These are phyloP conservation scores for Eurystomus gularis DNA, from an alignment of 2,113 vertebrate species.

Conservation along the genomic window DNA sequence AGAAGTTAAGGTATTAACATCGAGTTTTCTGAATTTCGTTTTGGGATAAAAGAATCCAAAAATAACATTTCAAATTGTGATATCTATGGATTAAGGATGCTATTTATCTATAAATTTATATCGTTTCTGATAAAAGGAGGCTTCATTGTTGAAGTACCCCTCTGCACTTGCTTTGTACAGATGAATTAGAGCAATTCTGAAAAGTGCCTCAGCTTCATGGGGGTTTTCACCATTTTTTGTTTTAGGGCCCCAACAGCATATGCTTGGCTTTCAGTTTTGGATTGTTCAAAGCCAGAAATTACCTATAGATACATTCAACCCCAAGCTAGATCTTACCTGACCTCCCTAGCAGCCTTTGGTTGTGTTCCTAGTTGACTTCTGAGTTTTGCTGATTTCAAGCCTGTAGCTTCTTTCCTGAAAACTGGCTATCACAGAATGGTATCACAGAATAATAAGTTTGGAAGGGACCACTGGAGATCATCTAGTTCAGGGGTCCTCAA, in stretches of 20 bases:
- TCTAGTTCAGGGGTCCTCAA: no score
- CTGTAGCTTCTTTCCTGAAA: background rate
- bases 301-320: background rate
- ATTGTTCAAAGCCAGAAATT: background rate
- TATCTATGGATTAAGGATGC: background rate
- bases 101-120: background rate
- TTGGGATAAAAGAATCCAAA: background rate
- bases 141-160: background rate
- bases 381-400: background rate
- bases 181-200: background rate
- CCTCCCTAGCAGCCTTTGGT: background rate
- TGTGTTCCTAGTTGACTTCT: background rate
- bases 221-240: background rate
- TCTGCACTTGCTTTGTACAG: background rate
- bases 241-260: background rate
- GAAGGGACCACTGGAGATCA: background rate
- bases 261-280: background rate
- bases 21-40: background rate
- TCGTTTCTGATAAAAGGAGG: background rate
- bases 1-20: background rate
- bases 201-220: background rate
- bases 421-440: background rate
- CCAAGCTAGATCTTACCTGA: background rate
- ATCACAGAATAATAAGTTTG: background rate
- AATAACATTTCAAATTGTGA: accelerated